A percentile compares a stretch with the other conserved stretches of the same genome.
Conservation (phyloP, 1,140 invertebrate species). For the Euwallacea fornicatus region DNA sequence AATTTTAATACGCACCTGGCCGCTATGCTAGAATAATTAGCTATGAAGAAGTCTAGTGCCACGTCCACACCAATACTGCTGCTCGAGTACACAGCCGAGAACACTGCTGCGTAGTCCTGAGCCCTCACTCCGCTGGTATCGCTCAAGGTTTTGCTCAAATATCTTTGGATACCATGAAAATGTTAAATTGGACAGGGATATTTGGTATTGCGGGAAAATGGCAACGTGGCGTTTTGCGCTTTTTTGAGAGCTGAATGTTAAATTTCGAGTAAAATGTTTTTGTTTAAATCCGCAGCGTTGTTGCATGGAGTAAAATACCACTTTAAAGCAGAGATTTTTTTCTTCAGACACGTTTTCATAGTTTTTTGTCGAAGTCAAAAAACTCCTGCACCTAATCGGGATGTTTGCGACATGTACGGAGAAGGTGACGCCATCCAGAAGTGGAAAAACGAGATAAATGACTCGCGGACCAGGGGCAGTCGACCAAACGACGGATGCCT, state of each 20-base stretch:
- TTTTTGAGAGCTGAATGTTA: neutral
- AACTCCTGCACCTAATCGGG: too few species aligned
- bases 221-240: neutral
- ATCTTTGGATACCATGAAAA: conserved; percentile 15
- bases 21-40: conserved; percentile 18
- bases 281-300: too few species aligned
- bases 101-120: conserved; percentile 54
- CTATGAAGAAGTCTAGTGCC: conserved; percentile 55
- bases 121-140: conserved; percentile 50
- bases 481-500: too few species aligned
- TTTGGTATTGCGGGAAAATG: neutral
- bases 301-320: too few species aligned
- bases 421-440: too few species aligned
- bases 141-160: conserved; percentile 26
- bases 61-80: conserved; percentile 54
- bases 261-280: neutral
- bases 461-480: too few species aligned
- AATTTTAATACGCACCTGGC: conserved; percentile 1
- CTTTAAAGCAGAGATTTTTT: too few species aligned
- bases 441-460: too few species aligned
- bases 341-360: too few species aligned
- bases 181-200: neutral
- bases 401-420: neutral
- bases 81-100: conserved; percentile 53
- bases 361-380: too few species aligned